A percentile compares a stretch with the other conserved stretches of the same genome.
Evolutionary conservation across 2,888 invertebrate species (phyloP).

Genomic region (Hydriomena furcata): DNA sequence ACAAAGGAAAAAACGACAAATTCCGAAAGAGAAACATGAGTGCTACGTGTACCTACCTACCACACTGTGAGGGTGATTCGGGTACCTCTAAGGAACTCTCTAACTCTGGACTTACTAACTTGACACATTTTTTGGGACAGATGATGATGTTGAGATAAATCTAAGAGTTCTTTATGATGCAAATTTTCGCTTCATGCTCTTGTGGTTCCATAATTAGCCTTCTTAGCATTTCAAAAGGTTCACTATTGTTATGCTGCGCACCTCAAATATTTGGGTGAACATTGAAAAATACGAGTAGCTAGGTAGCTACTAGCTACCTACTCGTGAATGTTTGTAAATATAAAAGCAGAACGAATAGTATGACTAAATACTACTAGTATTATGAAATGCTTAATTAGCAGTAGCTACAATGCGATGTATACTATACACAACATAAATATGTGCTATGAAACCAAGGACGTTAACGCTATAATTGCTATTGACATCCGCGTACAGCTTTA

Average conservation of each 20-base stretch:
- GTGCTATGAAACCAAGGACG: slow-evolving; percentile 9
- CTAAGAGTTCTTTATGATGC: slow-evolving; percentile 9
- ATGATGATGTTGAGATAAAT: no score
- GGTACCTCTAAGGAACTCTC: no score
- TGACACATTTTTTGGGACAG: no score
- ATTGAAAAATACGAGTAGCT: neutral
- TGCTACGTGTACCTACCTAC: neutral
- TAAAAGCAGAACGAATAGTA: neutral
- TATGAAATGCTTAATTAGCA: no score
- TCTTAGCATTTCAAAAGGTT: slow-evolving; percentile 9
- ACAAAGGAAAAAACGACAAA: slow-evolving; percentile 20
- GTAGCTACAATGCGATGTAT: no score
- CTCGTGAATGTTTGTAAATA: neutral
- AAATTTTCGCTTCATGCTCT: slow-evolving; percentile 5
- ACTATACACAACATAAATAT: neutral
- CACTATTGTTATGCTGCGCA: no score
- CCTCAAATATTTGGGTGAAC: neutral
- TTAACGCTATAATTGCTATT: slow-evolving; percentile 8
- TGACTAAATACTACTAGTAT: no score
- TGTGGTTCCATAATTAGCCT: neutral
- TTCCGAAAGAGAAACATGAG: neutral
- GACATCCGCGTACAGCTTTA: slow-evolving; percentile 11
- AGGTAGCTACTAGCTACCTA: neutral
- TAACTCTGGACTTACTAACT: no score
- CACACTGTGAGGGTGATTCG: no score